Conservation (phyloP, 2,888 invertebrate species). For the Hirtodrosophila cameraria region DNA sequence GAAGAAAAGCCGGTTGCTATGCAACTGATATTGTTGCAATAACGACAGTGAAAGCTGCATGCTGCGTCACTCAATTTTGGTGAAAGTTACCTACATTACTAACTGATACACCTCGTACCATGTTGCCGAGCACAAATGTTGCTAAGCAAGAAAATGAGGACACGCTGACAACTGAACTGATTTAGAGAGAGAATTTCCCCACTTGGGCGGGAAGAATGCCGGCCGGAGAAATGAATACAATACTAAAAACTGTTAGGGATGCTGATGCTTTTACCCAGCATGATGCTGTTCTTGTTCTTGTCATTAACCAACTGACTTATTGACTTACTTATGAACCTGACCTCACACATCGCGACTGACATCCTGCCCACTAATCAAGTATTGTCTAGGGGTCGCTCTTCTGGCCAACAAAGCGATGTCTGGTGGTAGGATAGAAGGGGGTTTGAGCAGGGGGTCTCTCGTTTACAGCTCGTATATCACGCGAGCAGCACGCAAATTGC, state of each 20-base stretch:
- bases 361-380: slow-evolving; percentile 33
- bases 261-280: slow-evolving; percentile 20
- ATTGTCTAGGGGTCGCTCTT: slow-evolving; percentile 32
- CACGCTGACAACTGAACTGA: slow-evolving; percentile 41
- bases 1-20: too few relatives aligned
- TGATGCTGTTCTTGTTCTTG: slow-evolving; percentile 44
- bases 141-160: slow-evolving; percentile 19
- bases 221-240: background rate
- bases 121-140: slow-evolving; percentile 50
- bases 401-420: background rate
- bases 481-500: slow-evolving; percentile 54
- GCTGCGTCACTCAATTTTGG: too few relatives aligned
- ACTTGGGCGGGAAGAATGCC: slow-evolving; percentile 1
- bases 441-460: background rate
- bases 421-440: background rate
- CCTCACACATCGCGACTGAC: slow-evolving; percentile 62
- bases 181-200: slow-evolving; percentile 63
- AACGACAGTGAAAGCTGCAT: too few relatives aligned
- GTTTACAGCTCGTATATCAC: slow-evolving; percentile 64
- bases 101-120: background rate
- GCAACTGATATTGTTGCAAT: too few relatives aligned
- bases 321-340: slow-evolving; percentile 79
- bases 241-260: slow-evolving; percentile 10
- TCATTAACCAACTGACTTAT: slow-evolving; percentile 75
- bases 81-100: too few relatives aligned